A percentile compares a stretch with the other conserved stretches of the same genome.
These are phyloP conservation scores for Ranitomeya variabilis DNA, from an alignment of 2,113 vertebrate species.

Conservation along the genomic window DNA sequence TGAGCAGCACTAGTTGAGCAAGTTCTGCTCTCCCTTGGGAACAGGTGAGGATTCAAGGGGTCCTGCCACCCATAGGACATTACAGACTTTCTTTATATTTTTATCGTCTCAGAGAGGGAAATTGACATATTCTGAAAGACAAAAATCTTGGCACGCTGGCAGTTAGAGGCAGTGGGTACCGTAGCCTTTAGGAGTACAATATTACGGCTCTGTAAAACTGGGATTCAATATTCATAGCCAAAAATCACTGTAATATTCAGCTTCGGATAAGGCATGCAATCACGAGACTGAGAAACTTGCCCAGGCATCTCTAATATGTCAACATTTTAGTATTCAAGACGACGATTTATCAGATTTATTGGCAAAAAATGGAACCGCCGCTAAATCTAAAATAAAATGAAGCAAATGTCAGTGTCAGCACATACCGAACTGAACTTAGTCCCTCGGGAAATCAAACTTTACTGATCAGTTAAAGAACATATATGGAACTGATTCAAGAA, in stretches of 20 bases:
- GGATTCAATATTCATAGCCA: no score
- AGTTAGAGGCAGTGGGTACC: no score
- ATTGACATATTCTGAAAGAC: no score
- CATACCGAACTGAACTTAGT: slow-evolving; percentile 14
- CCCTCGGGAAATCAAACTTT: slow-evolving; percentile 29
- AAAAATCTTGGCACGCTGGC: no score
- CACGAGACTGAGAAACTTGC: background rate
- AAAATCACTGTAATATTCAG: background rate
- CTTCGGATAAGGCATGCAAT: background rate
- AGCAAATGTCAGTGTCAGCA: slow-evolving; percentile 22
- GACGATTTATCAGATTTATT: background rate
- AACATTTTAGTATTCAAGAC: slow-evolving; percentile 13
- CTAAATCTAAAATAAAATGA: slow-evolving; percentile 11
- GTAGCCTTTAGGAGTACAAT: no score
- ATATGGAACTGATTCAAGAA: slow-evolving; percentile 30
- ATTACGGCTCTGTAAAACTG: no score
- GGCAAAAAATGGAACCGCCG: slow-evolving; percentile 1
- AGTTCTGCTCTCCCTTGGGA: no score
- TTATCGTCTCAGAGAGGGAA: no score
- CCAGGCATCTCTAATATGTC: background rate
- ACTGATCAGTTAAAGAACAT: slow-evolving; percentile 17
- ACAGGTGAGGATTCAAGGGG: no score
- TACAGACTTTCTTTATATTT: no score
- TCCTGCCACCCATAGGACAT: no score
- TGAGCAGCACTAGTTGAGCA: no score